These are phyloP conservation scores for Zaprionus ghesquierei DNA, from an alignment of 1,140 invertebrate species.

Conservation along the genomic window DNA sequence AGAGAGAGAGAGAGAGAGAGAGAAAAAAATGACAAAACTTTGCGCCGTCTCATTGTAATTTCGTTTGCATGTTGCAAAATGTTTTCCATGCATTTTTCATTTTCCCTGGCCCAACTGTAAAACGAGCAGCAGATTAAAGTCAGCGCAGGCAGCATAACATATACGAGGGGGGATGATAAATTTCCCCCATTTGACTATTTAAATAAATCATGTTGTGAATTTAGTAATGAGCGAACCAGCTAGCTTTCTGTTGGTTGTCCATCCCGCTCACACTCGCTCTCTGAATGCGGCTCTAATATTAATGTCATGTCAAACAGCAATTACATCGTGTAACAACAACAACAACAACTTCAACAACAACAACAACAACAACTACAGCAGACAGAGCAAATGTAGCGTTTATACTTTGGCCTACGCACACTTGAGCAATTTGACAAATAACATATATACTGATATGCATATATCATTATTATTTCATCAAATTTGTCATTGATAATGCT, in stretches of 20 bases:
- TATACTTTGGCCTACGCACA: conserved; percentile 62
- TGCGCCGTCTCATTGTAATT: conserved; percentile 28
- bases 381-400: conserved; percentile 56
- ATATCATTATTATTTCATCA: conserved; percentile 78
- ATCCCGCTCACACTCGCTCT: background rate
- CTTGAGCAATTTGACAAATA: conserved; percentile 79
- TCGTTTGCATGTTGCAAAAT: conserved; percentile 34
- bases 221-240: conserved; percentile 22
- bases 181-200: conserved; percentile 37
- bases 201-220: conserved; percentile 52
- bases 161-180: background rate
- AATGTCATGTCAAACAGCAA: conserved; percentile 81
- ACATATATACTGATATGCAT: conserved; percentile 13
- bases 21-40: conserved; percentile 30
- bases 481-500: conserved; percentile 79
- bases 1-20: background rate
- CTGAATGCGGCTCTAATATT: conserved; percentile 67
- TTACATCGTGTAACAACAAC: conserved; percentile 69
- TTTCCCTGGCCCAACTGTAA: background rate
- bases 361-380: conserved; percentile 29
- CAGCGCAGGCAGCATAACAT: background rate
- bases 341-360: conserved; percentile 2
- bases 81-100: conserved; percentile 44
- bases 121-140: conserved; percentile 7
- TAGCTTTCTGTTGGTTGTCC: background rate